Base-by-base conservation (phyloP, 2,888 invertebrate genomes). In the Lamellibrachia satsuma region DNA sequence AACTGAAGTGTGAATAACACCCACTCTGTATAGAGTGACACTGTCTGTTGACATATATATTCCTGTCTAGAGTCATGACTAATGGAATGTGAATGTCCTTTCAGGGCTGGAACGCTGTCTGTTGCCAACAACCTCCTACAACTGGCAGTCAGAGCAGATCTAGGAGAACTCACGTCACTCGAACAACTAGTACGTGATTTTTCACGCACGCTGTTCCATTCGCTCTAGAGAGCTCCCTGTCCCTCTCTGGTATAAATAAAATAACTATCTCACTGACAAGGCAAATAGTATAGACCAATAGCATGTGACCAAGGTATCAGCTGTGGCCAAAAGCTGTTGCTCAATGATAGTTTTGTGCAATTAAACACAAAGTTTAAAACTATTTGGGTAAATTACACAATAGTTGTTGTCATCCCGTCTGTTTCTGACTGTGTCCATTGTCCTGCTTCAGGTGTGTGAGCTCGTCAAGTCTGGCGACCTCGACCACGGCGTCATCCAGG, bases 101-200 rank as follows among this genome's bases (percentile, higher is more conserved):
- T 6, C 94, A 96, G 96, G 93, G 93, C 95, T 0, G 97, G 97
- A 94, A 97, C 97, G 8, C 95, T 97, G 6, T 97, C 97, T 9
- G 97, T 98, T 9, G 97, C 97, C 1, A 97, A 97, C 92, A 97
- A 97, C 95, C 96, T 98, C 60, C 97, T 97, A 9, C 96, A 96
- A 15, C 97, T 98, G 90, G 95, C 97, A 9, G 96, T 97, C 92
- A 97, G 97, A 27, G 96, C 98, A 0, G 97, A 97, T 0, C 95
- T 97, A 92, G 97, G 97, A 0, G 97, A 98, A 94, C 96, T 97
- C 91, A 97, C 97, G 3, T 97, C 98, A 22, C 96, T 98, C 93
- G 97, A 97, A 94, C 97, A 97, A 94, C 96, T 98, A 93, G 97
- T 97, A 94, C 93, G 95, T 92, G 52, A 39, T 4, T 11, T 52